Evolutionary conservation across 2,113 vertebrate genomes (phyloP), one percentile per base, ranked within the genome.

Genomic region (Crotalus tigris): DNA sequence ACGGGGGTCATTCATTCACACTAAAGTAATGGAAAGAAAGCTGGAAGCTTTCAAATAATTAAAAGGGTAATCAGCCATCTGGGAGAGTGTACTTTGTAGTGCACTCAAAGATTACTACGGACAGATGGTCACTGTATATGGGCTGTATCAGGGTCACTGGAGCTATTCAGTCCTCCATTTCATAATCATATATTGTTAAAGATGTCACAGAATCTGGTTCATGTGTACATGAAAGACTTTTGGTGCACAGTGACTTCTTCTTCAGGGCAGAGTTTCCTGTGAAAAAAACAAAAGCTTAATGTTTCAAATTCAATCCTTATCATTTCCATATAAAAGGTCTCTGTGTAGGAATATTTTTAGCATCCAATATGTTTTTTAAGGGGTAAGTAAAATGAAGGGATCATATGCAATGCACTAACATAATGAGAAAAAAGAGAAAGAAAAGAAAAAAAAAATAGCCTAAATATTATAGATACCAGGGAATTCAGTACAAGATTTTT

Each of bases 51-150:
- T 23, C 49, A 17, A 61, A 94, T 33, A 55, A 93, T 59, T 90
- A 90, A 69, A 92, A 88, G 24, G 46, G 15, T 90, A 57, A 93
- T 88, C 59, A 92, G 59, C 91, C 86, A 44, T 61, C 90, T 81
- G 4, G 10, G 61, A 87, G 55, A 54, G 24, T 4, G 44, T 93
- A 53, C 12, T 59, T 53, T 69, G 23, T 85, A 49, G 75, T 29
- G 49, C 81, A 85, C 61, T 39, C 81, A 90, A 90, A 92, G 92
- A 55, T 92, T 59, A 88, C 91, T 94, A 88, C 89, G 57, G 86
- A 93, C 91, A 88, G 81, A 69, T 93, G 39, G 12, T 23, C 59
- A 53, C 81, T 55, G 33, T 33, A 90, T 88, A 89, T 55, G 23
- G 7, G 13, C 51, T 64, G 61, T 26, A 29, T 61, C 44, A 44